Conservation (phyloP, 2,113 vertebrate genomes). For the Thunnus maccoyii region DNA sequence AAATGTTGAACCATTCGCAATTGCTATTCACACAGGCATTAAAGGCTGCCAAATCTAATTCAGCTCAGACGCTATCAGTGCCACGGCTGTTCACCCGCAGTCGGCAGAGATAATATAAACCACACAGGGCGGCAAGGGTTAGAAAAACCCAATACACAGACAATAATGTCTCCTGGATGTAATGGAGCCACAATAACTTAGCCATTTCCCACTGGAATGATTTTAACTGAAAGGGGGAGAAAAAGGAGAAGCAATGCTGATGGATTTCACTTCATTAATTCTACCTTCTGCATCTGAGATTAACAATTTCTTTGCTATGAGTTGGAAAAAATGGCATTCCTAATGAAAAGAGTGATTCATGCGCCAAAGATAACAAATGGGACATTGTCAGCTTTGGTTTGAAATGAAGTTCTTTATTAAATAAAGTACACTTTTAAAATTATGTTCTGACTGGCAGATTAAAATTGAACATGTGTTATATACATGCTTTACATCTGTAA, state of each 20-base stretch:
- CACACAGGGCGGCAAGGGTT: slow-evolving; percentile 38
- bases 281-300: slow-evolving; percentile 53
- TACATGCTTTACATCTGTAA: not conserved
- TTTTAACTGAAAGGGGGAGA: slow-evolving; percentile 18
- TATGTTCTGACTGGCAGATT: not conserved
- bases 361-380: slow-evolving; percentile 61
- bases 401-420: slow-evolving; percentile 1
- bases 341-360: slow-evolving; percentile 64
- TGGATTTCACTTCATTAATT: slow-evolving; percentile 57
- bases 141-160: slow-evolving; percentile 51
- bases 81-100: slow-evolving; percentile 50
- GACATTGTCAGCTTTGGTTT: slow-evolving; percentile 25
- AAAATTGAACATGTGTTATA: not conserved
- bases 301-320: slow-evolving; percentile 60
- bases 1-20: slow-evolving; percentile 69
- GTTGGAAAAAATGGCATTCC: slow-evolving; percentile 38
- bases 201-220: slow-evolving; percentile 31
- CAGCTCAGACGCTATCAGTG: slow-evolving; percentile 52
- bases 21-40: slow-evolving; percentile 78
- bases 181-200: slow-evolving; percentile 65
- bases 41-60: slow-evolving; percentile 77
- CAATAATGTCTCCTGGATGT: slow-evolving; percentile 63
- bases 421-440: slow-evolving; percentile 10
- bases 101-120: slow-evolving; percentile 66
- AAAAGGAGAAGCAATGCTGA: slow-evolving; percentile 16